Percentiles rank a stretch among this genome's conserved stretches.
These are phyloP conservation scores for Falco cherrug DNA, from an alignment of 2,797 vertebrate species.

Conservation along the genomic window DNA sequence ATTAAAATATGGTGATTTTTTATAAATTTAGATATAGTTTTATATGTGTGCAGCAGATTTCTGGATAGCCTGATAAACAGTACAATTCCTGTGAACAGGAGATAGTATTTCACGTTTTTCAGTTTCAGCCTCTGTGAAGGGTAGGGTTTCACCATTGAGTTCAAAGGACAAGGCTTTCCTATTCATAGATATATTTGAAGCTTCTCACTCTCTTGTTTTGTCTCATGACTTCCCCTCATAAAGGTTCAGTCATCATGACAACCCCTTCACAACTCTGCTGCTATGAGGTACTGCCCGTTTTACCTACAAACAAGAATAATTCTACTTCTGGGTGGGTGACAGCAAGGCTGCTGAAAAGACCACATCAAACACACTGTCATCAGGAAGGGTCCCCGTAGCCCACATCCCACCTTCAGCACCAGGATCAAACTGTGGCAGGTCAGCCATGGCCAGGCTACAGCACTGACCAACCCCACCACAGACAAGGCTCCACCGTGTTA, in stretches of 20 bases:
- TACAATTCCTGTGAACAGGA: background rate
- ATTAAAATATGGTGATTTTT: background rate
- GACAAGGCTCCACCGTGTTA: background rate
- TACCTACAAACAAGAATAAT: background rate
- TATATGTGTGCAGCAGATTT: background rate
- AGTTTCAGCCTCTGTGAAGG: background rate
- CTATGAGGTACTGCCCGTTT: background rate
- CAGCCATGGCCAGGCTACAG: background rate
- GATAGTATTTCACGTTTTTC: background rate
- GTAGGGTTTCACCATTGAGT: background rate
- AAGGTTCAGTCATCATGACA: rapidly evolving
- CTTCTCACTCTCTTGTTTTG: background rate
- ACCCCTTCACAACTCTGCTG: background rate
- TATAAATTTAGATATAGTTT: background rate
- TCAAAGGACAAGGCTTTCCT: background rate
- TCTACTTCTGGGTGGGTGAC: background rate
- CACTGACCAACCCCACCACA: rapidly evolving
- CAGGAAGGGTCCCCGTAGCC: background rate
- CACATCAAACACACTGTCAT: rapidly evolving
- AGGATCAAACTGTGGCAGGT: background rate
- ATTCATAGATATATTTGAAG: background rate
- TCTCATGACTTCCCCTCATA: background rate
- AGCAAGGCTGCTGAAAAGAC: background rate
- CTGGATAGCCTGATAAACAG: background rate
- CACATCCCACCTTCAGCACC: background rate